Evolutionary conservation across 53 echinoderm and acorn worm species (phyloP).

Genomic region (Actinopyga echinites): DNA sequence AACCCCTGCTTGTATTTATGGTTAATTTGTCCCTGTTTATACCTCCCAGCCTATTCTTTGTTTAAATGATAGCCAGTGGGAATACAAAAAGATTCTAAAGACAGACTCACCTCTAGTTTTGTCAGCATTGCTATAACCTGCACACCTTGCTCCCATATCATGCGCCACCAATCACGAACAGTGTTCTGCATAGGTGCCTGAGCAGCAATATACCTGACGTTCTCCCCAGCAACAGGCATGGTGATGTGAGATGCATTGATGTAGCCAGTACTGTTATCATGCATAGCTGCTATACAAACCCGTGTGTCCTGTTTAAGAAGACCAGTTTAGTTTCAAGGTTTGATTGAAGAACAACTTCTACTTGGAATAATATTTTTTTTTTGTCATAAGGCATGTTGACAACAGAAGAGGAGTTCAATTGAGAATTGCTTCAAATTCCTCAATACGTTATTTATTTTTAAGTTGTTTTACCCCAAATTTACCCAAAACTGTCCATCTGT

Average conservation of each 20-base stretch:
- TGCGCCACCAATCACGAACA: conserved; percentile 97
- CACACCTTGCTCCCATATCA: conserved; percentile 93
- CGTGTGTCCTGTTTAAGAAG: conserved; percentile 69
- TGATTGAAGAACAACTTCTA: neutral
- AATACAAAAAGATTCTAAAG: no score
- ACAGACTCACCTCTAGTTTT: conserved; percentile 66
- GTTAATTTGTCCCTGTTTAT: no score
- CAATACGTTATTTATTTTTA: no score
- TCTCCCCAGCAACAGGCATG: conserved; percentile 74
- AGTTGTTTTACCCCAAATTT: no score
- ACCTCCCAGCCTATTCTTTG: no score
- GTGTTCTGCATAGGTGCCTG: conserved; percentile 85
- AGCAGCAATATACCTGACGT: conserved; percentile 77
- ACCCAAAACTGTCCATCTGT: no score
- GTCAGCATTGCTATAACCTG: conserved; percentile 98
- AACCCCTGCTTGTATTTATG: neutral
- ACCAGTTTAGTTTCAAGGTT: neutral
- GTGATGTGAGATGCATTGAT: conserved; percentile 91
- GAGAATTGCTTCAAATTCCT: no score
- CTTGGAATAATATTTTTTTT: neutral
- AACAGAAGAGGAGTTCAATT: no score
- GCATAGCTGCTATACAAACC: conserved; percentile 71
- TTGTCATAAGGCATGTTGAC: no score
- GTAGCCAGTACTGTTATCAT: conserved; percentile 91
- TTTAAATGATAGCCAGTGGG: no score